Evolutionary conservation across 2,888 invertebrate species (phyloP), one percentile per base, ranked within the genome.

Genomic region (Morpho deidamia): DNA sequence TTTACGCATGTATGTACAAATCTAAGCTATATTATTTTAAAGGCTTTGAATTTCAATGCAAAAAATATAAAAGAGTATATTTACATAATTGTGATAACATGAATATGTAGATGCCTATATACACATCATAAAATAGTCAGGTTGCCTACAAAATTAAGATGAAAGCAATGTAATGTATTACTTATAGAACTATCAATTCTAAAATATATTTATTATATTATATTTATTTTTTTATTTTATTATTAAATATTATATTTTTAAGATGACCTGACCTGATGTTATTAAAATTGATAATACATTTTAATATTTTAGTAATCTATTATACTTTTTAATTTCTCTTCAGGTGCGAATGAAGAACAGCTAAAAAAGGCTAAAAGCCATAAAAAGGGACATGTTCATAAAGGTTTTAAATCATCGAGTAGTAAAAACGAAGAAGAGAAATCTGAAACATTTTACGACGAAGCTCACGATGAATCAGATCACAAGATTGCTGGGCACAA

Each of bases 341-440:
- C 59, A 83, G 91, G 89, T 58, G 90, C 90, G 58, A 91, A 91
- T 52, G 91, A 91, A 51, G 91, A 89, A 50, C 87, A 91, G 60
- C 64, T 91, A 35, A 91, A 91, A 55, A 85, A 90, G 62, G 90
- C 91, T 5, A 89, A 90, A 50, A 91, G 91, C 43, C 92, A 92
- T 71, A 92, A 92, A 66, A 93, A 93, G 61, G 93, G 93, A 0
- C 92, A 92, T 69, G 89, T 90, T 10, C 91, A 92, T 71, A 93
- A 93, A 71, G 93, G 93, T n/a, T 93, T 91, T 74, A 93, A 93
- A 69, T 85, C 91, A 5, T 92, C 92, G 4, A 92, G 92, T 69
- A 92, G 92, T 68, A 93, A 93, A 66, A 93, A 93, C 65, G 93
- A 93, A 65, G 91, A 92, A 63, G 92, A 92, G 54, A 92, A 92